Conservation (phyloP, 2,797 vertebrate genomes). For the Hydrocynus forskahlii region DNA sequence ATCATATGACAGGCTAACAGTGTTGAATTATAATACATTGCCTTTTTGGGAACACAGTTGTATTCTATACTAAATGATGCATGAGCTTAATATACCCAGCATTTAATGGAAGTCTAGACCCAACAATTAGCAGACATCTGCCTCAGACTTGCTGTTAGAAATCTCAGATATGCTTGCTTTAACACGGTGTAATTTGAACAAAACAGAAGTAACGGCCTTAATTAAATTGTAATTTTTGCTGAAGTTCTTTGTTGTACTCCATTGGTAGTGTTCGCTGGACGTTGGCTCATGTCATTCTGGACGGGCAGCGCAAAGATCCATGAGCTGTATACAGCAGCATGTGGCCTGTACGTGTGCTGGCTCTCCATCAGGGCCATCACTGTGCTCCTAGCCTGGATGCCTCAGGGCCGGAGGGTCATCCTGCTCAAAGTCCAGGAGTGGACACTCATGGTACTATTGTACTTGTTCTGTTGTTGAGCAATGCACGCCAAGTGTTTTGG, state of each 20-base stretch:
- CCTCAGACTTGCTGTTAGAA: too few relatives aligned
- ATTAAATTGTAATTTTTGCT: too few relatives aligned
- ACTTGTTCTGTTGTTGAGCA: neutral
- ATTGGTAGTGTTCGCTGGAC: conserved; percentile 92
- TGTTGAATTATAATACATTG: too few relatives aligned
- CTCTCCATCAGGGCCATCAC: conserved; percentile 93
- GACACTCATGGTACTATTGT: conserved; percentile 89
- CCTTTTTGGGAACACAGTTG: too few relatives aligned
- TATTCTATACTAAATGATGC: too few relatives aligned
- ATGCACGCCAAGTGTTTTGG: neutral
- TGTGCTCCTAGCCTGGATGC: conserved; percentile 96
- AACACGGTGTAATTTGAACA: too few relatives aligned
- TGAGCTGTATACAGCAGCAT: conserved; percentile 96
- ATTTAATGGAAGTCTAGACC: too few relatives aligned
- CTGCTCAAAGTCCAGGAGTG: conserved; percentile 96
- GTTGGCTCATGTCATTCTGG: conserved; percentile 99
- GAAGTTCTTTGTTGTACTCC: neutral
- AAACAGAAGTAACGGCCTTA: too few relatives aligned
- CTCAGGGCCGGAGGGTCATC: conserved; percentile 94
- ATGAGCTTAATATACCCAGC: too few relatives aligned
- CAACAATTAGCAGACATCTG: too few relatives aligned
- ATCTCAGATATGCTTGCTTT: too few relatives aligned
- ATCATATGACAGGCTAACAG: too few relatives aligned
- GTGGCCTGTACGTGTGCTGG: conserved; percentile 98
- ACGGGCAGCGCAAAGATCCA: conserved; percentile 97